Evolutionary conservation across 2,888 invertebrate species (phyloP).

Genomic region (Cancer borealis): DNA sequence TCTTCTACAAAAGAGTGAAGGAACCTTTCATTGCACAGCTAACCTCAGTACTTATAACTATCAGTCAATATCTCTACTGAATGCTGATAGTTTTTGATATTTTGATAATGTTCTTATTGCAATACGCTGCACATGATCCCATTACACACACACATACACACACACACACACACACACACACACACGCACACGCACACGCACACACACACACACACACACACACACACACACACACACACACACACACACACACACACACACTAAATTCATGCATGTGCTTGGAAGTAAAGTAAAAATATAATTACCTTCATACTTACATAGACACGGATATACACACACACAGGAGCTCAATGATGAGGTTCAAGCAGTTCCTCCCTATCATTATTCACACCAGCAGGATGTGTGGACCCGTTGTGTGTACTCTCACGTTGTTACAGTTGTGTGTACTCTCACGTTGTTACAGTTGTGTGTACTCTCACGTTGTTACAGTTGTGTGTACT

Average conservation of each 20-base stretch:
- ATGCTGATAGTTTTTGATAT: not conserved
- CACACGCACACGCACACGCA: not conserved
- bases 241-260: slow-evolving; percentile 35
- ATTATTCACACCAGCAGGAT: not conserved
- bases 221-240: not conserved
- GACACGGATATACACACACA: slow-evolving; percentile 3
- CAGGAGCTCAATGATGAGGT: not conserved
- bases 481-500: not conserved
- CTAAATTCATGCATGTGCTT: not conserved
- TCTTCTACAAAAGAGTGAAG: not conserved
- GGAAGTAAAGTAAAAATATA: not conserved
- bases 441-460: not conserved
- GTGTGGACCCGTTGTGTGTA: not conserved
- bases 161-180: not conserved
- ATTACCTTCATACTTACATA: not conserved
- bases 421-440: not conserved
- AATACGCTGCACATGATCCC: not conserved
- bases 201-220: not conserved
- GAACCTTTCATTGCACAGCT: not conserved
- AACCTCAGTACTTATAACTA: not conserved
- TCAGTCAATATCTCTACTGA: not conserved
- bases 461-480: not conserved
- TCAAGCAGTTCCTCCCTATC: not conserved
- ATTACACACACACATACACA: not conserved
- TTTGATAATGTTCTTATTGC: not conserved